Evolutionary conservation across 2,113 vertebrate species (phyloP).

Genomic region (Pheucticus melanocephalus): DNA sequence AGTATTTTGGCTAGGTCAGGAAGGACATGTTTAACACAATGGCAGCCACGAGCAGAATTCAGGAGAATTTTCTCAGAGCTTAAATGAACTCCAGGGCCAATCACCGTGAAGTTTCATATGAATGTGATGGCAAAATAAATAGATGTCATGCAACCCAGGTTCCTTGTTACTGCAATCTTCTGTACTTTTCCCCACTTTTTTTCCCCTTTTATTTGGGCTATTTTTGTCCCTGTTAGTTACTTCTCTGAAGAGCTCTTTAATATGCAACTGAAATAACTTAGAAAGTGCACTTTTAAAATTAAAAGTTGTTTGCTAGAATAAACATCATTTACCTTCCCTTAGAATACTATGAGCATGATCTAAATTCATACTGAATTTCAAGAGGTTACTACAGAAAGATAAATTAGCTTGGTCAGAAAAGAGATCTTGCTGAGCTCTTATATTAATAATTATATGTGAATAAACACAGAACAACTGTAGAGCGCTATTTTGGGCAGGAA

Average conservation of each 20-base stretch:
- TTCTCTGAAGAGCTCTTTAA: background rate
- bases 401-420: background rate
- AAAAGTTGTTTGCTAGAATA: background rate
- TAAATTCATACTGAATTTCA: background rate
- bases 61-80: background rate
- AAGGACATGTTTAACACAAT: background rate
- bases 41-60: background rate
- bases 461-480: background rate
- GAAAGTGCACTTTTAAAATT: background rate
- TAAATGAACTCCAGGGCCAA: background rate
- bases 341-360: background rate
- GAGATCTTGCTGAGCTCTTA: background rate
- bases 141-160: background rate
- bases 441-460: background rate
- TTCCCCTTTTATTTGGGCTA: background rate
- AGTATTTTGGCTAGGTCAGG: background rate
- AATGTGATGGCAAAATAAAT: background rate
- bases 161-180: background rate
- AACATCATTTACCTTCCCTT: background rate
- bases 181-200: fast-evolving
- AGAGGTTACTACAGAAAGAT: background rate
- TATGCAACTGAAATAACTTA: background rate
- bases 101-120: background rate
- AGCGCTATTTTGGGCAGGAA: background rate
- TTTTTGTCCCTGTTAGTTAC: background rate